Base-by-base conservation (phyloP, 2,888 invertebrate genomes). In the Drosophila kokeensis region DNA sequence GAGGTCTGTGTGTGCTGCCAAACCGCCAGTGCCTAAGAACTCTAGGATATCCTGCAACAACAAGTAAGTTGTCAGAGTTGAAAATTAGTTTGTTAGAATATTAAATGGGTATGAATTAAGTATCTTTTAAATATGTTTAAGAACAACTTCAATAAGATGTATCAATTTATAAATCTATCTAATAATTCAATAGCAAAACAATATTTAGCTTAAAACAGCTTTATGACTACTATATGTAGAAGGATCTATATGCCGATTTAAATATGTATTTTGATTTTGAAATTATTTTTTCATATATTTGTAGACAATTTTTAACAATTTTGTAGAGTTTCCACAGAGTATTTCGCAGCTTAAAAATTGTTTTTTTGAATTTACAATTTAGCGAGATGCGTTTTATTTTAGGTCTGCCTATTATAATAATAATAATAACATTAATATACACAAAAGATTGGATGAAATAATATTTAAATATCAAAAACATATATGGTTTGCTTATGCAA, bases 1-100 rank as follows among this genome's bases (percentile, higher is more conserved):
- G 91, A 96, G 95, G 90, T 95, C 95, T 69, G 95, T 96, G 0
- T 97, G 97, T 85, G 93, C 96, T 18, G 94, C 95, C 70, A 94
- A 93, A 83, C 96, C 96, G 0, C 94, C 95, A 0, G 91, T 95
- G 59, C 95, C 97, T 0, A 94, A 94, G 88, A 96, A 97, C 92
- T 94, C 96, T 0, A 93, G 92, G 49, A 94, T 95, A 73, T 93
- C 93, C 59, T 97, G 97, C 90, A 94, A 94, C 18, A 90, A 94
- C 6, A 95, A 95, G 96, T 97, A 94, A 94, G 95, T 94, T 32
- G n/a, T 15, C 1, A 15, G 11, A 13, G 2, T 34, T 24, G 1
- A 53, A 53, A 24, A 6, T 27, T 3, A 2, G 6, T 6, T 27
- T 27, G 38, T 4, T 2, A 27, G 4, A 55, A 13, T 55, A 18